phyloP scores from a whole-genome alignment of 2,888 invertebrate genomes.

The Yponomeuta malinellus region DNA sequence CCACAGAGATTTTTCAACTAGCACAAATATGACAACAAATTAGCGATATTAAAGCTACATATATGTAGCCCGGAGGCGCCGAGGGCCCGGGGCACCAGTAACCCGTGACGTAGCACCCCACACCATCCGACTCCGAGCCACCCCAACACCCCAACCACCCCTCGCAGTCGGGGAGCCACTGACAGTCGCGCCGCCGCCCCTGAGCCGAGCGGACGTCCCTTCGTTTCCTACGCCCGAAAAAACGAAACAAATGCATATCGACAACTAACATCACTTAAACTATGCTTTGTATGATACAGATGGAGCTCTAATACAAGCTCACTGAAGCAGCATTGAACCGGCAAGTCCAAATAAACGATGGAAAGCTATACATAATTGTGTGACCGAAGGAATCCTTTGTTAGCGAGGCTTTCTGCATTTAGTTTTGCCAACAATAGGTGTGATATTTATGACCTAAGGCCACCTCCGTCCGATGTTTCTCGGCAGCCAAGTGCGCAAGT shows the following conservation, averaged over 20 bases:
- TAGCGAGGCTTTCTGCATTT: conserved; percentile 6
- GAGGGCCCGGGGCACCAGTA: conserved; percentile 29
- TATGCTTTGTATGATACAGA: conserved; percentile 43
- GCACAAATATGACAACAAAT: background rate
- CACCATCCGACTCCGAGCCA: conserved; percentile 25
- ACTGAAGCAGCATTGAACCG: conserved; percentile 15
- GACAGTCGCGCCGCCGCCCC: conserved; percentile 62
- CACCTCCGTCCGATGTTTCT: conserved; percentile 21
- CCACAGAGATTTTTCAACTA: background rate
- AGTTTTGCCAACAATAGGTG: conserved; percentile 9
- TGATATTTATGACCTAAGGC: background rate
- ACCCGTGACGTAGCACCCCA: conserved; percentile 48
- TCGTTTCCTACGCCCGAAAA: conserved; percentile 21
- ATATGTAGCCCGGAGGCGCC: conserved; percentile 26
- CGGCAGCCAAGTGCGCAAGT: conserved; percentile 23
- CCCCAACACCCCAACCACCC: background rate
- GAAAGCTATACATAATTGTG: background rate
- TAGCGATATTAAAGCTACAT: background rate
- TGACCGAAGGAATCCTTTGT: conserved; percentile 10
- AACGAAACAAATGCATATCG: conserved; percentile 36
- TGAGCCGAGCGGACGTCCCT: conserved; percentile 49
- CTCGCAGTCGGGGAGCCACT: conserved; percentile 22
- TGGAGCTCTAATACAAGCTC: conserved; percentile 36
- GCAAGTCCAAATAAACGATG: background rate
- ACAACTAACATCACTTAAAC: conserved; percentile 39